Evolutionary conservation across 2,888 invertebrate genomes (phyloP), one percentile per base, ranked within the genome.

Genomic region (Calameuta pallipes): DNA sequence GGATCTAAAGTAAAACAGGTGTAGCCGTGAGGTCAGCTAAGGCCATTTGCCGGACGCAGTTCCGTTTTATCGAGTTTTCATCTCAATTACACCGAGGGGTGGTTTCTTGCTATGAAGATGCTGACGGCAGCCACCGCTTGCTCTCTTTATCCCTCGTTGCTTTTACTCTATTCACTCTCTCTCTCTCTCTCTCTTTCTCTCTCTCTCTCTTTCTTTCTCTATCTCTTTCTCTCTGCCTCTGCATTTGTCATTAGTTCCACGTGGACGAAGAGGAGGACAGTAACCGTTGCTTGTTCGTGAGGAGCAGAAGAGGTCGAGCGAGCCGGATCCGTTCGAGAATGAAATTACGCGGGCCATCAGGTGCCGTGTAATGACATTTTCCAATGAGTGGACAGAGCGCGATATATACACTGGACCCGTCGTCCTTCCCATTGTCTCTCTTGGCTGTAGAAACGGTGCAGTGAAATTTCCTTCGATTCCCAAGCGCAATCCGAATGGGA

Each of bases 181-280:
- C 33, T 33, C 33, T 33, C 33, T 33, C 33, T 33, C 83, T 79
- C 77, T 80, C 75, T 75, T 73, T 75, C 33, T 33, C 3, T 33
- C 4, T 33, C 33, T 33, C 33, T 33, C 2, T 33, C 33, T 33
- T 1, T 33, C 33, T 33, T 3, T 34, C 9, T 34, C 9, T 34
- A 11, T 74, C 35, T 3, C 69, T 76, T 77, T 80, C 78, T 79
- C 78, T 41, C 23, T 71, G n/a, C 6, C n/a, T 78, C 35, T 37
- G 80, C 79, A 79, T 80, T 82, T 73, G 85, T 85, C 83, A 87
- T 89, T 88, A 87, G 89, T 89, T 89, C 87, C 89, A 84, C 87
- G 83, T 85, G 83, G 86, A 83, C 84, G 84, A 85, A 82, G 80
- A 80, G 83, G 79, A 81, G 33, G 71, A 34, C 33, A 71, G 56